Evolutionary conservation across 1,140 invertebrate species (phyloP).

Genomic region (Schmidtea mediterranea): DNA sequence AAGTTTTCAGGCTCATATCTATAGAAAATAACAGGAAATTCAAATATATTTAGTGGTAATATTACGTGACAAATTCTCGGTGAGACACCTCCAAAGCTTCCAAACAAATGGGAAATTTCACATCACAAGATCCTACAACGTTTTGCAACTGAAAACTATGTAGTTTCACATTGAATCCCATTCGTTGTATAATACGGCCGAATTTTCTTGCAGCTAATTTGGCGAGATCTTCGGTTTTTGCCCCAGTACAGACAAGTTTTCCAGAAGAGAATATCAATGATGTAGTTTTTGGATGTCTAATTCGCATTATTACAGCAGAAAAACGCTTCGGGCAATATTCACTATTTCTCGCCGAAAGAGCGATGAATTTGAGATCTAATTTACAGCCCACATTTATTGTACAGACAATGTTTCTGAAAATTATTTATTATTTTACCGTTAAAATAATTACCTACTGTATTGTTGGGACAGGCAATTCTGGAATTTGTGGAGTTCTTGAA

Average conservation of each 20-base stretch:
- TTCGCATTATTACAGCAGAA: slow-evolving; percentile 98
- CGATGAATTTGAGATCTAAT: slow-evolving; percentile 46
- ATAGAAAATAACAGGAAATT: no score
- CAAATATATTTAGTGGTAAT: slow-evolving; percentile 10
- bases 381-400: slow-evolving; percentile 76
- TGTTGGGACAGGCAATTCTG: no score
- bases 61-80: slow-evolving; percentile 68
- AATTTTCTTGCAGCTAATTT: slow-evolving; percentile 85
- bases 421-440: no score
- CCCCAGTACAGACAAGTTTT: slow-evolving; percentile 99
- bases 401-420: slow-evolving; percentile 44
- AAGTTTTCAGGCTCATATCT: slow-evolving; percentile 48
- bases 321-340: slow-evolving; percentile 99
- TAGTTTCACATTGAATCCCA: slow-evolving; percentile 91
- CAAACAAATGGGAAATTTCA: slow-evolving; percentile 87
- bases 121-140: slow-evolving; percentile 97
- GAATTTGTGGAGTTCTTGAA: no score
- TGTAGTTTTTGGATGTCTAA: slow-evolving; percentile 85
- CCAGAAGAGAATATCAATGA: slow-evolving; percentile 95
- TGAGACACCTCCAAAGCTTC: slow-evolving; percentile 86
- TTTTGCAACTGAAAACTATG: slow-evolving; percentile 99
- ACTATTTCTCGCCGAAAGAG: slow-evolving; percentile 87
- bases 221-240: slow-evolving; percentile 93
- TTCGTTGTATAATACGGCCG: slow-evolving; percentile 91
- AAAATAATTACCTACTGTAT: no score